Evolutionary conservation across 2,797 vertebrate genomes (phyloP), one percentile per base, ranked within the genome.

Genomic region (Semaprochilodus insignis): DNA sequence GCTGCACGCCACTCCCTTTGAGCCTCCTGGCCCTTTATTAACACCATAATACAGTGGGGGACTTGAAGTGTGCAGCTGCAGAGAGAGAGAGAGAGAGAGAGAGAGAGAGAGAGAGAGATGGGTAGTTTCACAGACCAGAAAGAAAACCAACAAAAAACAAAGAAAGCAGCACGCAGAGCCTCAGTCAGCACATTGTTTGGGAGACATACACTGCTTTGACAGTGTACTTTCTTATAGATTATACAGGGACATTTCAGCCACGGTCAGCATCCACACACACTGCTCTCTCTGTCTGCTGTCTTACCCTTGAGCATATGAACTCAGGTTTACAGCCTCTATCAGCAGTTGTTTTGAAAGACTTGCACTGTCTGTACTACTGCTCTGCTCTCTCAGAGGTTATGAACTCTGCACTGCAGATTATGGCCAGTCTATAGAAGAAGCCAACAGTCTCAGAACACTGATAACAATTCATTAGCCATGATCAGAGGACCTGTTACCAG

Each of bases 41-140:
- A 91, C 89, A 90, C 89, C 88, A 93, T 92, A 94, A 95, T 94
- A 92, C 90, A 90, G 90, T 87, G 79, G 89, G 88, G 90, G 89
- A 92, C 92, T 66, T 92, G 92, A 94, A 94, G 93, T 93, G 92
- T 94, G 93, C 93, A 94, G 91, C 93, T 94, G 93, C 92, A 91
- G 81, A 87, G 87, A 92, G 88, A 92, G 88, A 91, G 87, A 91
- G 90, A 86, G 16, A 80, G 77, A 82, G 51, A 89, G 72, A 83
- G 31, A 77, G 23, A 66, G 34, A 80, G 34, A 80, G 70, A 74
- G 79, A 82, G 40, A 81, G 19, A 70, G 21, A 81, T 62, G 60
- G 71, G 81, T 74, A 73, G 65, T 19, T 55, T 25, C 6, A 84
- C 23, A 88, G 52, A 62, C 21, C 40, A 57, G 60, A 75, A 60